A percentile compares a stretch with the other conserved stretches of the same genome.
phyloP scores from a whole-genome alignment of 2,888 invertebrate genomes.

The Drosophila engyochracea region DNA sequence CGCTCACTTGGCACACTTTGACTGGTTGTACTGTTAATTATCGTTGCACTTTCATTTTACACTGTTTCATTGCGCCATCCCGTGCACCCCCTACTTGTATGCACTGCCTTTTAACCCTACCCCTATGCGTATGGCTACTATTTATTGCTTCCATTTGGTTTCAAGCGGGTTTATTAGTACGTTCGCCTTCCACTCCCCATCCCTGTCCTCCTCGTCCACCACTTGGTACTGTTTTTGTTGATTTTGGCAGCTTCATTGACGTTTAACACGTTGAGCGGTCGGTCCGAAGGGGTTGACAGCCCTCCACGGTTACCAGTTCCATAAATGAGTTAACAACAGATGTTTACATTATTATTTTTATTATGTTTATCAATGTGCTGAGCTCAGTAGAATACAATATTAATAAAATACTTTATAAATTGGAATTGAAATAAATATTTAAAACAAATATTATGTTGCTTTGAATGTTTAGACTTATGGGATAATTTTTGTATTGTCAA shows the following conservation, averaged over 20 bases:
- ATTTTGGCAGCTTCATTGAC: conserved; percentile 79
- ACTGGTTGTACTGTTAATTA: conserved; percentile 55
- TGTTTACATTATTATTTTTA: conserved; percentile 67
- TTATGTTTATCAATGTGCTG: conserved; percentile 46
- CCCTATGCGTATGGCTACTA: conserved; percentile 16
- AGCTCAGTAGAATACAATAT: conserved; percentile 14
- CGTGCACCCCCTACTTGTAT: neutral
- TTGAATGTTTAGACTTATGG: neutral
- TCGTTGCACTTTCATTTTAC: conserved; percentile 59
- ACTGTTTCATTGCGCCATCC: conserved; percentile 54
- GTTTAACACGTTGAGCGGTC: conserved; percentile 71
- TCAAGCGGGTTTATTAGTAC: conserved; percentile 62
- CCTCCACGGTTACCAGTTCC: conserved; percentile 29
- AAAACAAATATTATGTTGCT: conserved; percentile 2
- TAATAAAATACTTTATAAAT: conserved; percentile 2
- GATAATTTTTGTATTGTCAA: neutral
- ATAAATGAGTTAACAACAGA: conserved; percentile 66
- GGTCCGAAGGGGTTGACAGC: conserved; percentile 36
- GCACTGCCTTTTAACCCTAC: conserved; percentile 7
- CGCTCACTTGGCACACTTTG: conserved; percentile 56
- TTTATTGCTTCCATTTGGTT: conserved; percentile 72
- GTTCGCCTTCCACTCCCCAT: neutral
- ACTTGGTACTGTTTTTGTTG: conserved; percentile 65
- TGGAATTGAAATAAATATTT: conserved; percentile 21
- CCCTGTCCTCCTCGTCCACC: neutral